phyloP scores from a whole-genome alignment of 2,113 vertebrate species.

The Antechinus stuartii region DNA sequence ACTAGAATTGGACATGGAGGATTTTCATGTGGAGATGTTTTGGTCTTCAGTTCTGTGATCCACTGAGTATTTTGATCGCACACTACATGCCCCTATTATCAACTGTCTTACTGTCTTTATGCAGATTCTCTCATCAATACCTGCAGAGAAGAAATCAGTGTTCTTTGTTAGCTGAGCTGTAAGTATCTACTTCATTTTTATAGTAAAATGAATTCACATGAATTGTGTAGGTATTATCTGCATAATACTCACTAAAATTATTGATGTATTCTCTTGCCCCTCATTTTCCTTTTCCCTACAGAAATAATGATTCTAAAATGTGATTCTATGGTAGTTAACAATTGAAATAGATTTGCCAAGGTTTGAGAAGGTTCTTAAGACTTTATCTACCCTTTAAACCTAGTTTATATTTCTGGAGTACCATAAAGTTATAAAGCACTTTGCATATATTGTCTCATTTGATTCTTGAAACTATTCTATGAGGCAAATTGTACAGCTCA shows the following conservation, averaged over 20 bases:
- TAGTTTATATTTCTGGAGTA: neutral
- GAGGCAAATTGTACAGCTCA: neutral
- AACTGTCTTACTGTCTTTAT: constrained; percentile 17
- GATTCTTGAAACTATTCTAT: neutral
- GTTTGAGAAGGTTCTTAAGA: neutral
- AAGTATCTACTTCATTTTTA: constrained; percentile 46
- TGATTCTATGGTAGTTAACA: constrained; percentile 34
- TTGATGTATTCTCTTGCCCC: constrained; percentile 40
- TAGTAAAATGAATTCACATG: constrained; percentile 35
- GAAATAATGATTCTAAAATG: neutral
- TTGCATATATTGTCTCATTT: neutral
- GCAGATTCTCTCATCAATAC: constrained; percentile 18
- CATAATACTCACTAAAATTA: constrained; percentile 46
- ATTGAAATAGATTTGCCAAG: neutral
- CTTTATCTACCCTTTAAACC: neutral
- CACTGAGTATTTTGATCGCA: constrained; percentile 52
- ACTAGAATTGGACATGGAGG: neutral
- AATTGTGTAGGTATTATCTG: constrained; percentile 31
- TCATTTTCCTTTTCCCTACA: neutral
- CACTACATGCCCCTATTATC: neutral
- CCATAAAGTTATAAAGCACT: neutral
- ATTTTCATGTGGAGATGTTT: constrained; percentile 56
- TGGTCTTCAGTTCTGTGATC: constrained; percentile 13
- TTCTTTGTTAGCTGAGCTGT: constrained; percentile 52
- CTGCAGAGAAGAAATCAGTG: constrained; percentile 43